Evolutionary conservation across 2,113 vertebrate species (phyloP).

Genomic region (Python bivittatus): DNA sequence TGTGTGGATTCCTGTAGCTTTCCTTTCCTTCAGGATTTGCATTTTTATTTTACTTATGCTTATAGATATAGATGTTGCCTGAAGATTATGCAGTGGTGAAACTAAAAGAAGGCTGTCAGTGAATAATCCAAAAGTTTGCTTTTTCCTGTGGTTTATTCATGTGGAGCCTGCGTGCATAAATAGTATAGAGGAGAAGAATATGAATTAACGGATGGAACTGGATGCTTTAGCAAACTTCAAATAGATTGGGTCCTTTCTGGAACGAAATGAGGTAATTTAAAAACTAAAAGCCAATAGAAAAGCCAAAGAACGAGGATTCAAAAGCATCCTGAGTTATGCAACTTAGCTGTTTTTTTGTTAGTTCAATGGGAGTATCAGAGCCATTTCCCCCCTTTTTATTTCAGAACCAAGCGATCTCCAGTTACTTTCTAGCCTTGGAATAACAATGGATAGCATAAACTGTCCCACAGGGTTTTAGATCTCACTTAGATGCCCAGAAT

Average conservation of each 20-base stretch:
- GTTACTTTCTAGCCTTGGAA: slow-evolving; percentile 42
- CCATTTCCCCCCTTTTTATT: slow-evolving; percentile 39
- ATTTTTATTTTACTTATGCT: background rate
- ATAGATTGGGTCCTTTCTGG: background rate
- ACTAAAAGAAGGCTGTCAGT: background rate
- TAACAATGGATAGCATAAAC: slow-evolving; percentile 46
- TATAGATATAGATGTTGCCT: background rate
- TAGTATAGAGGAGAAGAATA: background rate
- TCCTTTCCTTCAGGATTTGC: background rate
- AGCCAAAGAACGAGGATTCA: background rate
- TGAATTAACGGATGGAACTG: background rate
- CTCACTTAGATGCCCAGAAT: slow-evolving; percentile 59
- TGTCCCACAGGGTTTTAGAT: slow-evolving; percentile 37
- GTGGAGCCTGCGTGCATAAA: background rate
- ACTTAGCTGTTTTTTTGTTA: slow-evolving; percentile 10
- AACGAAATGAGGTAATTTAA: background rate
- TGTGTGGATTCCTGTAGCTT: background rate
- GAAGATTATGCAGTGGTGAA: background rate
- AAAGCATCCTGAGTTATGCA: background rate
- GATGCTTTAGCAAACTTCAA: background rate
- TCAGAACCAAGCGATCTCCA: slow-evolving; percentile 49
- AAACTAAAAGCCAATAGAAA: background rate
- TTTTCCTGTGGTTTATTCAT: background rate
- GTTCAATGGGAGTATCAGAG: slow-evolving; percentile 51
- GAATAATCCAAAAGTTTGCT: background rate